Evolutionary conservation across 2,888 invertebrate species (phyloP), one percentile per base, ranked within the genome.

Genomic region (Ichneumoninae sp.): DNA sequence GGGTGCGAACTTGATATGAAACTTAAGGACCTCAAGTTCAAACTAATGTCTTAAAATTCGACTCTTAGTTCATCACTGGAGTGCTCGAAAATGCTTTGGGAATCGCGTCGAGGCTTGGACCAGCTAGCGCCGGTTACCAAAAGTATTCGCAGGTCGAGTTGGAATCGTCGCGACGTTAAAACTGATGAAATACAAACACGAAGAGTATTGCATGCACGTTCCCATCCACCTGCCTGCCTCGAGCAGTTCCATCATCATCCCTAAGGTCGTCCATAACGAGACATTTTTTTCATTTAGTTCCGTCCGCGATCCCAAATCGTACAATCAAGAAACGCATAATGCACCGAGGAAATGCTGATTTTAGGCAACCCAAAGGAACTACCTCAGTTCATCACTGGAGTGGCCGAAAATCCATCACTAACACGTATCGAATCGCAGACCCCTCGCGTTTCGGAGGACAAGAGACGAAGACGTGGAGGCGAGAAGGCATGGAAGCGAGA

Each of bases 361-460:
- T 44, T 13, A 10, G 52, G 54, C 44, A 65, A 22, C 16, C 16
- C 54, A 52, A 3, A 6, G 3, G 44, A 40, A 52, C 50, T 36
- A 33, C 65, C 63, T 40, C 16, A 40, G 65, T 22, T 10, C 7
- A 30, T 19, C 60, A 13, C 47, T 19, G 36, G 77, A 83, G 66
- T 66, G 50, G 16, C 57, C 77, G 76, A 69, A 84, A 85, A 87
- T 85, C 82, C 87, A 81, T 88, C 81, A 86, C 88, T 87, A 87
- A 87, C 73, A 65, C 86, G 85, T 7, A 71, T 75, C 85, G 83
- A 86, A 87, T 87, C 79, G 70, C 40, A 54, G 75, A 63, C 54
- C 16, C 30, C 33, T 26, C 16, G 6, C 13, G 60, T 30, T 30
- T 30, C n/a, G 4, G 16, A 16, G 30, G 33, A 63, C 4, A 52